These are phyloP conservation scores for Ochotona curzoniae DNA, from an alignment of 2,113 vertebrate species.

Conservation along the genomic window DNA sequence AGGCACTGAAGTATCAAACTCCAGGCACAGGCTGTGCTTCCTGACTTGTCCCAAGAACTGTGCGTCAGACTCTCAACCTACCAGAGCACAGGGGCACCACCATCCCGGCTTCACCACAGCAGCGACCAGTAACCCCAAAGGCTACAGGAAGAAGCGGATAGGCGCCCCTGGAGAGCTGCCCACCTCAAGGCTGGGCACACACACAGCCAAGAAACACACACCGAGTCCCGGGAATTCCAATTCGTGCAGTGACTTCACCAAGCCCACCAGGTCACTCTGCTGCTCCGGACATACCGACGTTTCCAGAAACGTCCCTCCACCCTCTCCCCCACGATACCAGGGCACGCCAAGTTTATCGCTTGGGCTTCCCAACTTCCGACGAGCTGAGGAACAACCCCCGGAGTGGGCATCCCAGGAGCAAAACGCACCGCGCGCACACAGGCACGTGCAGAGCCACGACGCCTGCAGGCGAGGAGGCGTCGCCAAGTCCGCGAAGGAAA, in stretches of 20 bases:
- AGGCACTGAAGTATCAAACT: no score
- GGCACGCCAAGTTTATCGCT: neutral
- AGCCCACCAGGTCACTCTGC: neutral
- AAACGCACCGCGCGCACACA: neutral
- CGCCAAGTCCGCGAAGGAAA: neutral
- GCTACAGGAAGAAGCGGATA: no score
- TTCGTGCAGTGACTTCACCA: neutral
- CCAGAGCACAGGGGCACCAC: no score
- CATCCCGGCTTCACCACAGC: no score
- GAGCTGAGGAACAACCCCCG: neutral
- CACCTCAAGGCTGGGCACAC: no score
- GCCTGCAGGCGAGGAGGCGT: no score
- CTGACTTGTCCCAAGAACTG: no score
- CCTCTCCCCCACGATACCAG: neutral
- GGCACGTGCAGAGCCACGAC: neutral
- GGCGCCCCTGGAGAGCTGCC: no score
- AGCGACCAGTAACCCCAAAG: no score
- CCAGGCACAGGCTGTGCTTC: no score
- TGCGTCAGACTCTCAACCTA: no score
- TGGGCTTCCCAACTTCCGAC: neutral
- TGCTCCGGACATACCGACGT: neutral
- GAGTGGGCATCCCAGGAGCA: neutral
- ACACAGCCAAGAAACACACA: neutral
- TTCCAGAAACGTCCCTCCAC: neutral
- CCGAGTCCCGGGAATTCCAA: neutral